Evolutionary conservation across 2,113 vertebrate genomes (phyloP).

Genomic region (Bufo gargarizans): DNA sequence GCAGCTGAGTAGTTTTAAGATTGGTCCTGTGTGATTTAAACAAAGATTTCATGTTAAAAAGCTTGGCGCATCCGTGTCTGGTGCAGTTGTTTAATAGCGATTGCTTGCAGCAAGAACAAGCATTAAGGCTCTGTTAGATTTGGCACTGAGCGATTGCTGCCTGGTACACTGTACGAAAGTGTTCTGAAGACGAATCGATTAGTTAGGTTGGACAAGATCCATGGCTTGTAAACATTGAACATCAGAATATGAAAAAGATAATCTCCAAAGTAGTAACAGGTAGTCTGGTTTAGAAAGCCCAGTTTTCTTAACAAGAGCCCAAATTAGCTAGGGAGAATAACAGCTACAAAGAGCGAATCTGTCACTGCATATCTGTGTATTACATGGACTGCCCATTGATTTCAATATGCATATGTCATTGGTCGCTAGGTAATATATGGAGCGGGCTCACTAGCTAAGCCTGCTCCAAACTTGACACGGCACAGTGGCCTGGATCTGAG

Average conservation of each 20-base stretch:
- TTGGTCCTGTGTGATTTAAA: conserved; percentile 56
- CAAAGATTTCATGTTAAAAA: conserved; percentile 49
- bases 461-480: too few relatives aligned
- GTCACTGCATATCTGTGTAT: neutral
- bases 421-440: too few relatives aligned
- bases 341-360: neutral
- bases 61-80: neutral
- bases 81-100: neutral
- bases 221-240: neutral
- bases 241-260: neutral
- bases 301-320: too few relatives aligned
- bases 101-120: neutral
- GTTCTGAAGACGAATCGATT: neutral
- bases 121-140: neutral
- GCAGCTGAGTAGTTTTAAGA: conserved; percentile 39
- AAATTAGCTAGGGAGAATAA: neutral
- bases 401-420: neutral
- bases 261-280: neutral
- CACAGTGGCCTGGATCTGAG: too few relatives aligned
- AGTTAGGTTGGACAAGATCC: neutral
- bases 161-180: neutral
- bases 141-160: neutral
- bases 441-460: too few relatives aligned
- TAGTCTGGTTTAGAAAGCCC: too few relatives aligned
- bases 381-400: neutral